phyloP scores from a whole-genome alignment of 92 coral and sea anemone genomes.

The Epizoanthus illoricatus region DNA sequence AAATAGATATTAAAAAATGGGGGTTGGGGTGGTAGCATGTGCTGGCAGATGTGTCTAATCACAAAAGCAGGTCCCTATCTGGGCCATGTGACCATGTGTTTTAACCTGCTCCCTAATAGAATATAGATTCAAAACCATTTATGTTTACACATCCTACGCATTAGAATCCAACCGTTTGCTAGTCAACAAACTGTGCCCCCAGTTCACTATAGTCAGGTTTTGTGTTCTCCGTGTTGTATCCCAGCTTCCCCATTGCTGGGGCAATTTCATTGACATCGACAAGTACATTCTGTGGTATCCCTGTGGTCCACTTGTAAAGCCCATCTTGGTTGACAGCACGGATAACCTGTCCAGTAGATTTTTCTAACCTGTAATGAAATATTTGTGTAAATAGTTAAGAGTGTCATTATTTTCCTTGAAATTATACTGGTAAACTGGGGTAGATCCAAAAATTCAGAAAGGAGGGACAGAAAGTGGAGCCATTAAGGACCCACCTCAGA shows the following conservation, averaged over 20 bases:
- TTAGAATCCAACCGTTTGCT: too few relatives aligned
- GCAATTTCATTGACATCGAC: conserved; percentile 50
- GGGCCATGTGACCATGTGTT: too few relatives aligned
- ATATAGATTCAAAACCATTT: too few relatives aligned
- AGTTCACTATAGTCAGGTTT: conserved; percentile 55
- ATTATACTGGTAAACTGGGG: not conserved
- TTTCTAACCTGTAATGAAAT: conserved; percentile 69
- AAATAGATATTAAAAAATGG: too few relatives aligned
- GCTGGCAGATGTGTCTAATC: too few relatives aligned
- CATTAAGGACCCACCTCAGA: too few relatives aligned
- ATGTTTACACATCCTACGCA: too few relatives aligned
- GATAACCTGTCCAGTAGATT: conserved; percentile 85
- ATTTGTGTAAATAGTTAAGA: not conserved
- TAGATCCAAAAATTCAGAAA: too few relatives aligned
- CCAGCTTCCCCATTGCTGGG: conserved; percentile 67
- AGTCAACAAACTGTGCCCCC: conserved; percentile 9
- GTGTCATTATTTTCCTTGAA: not conserved
- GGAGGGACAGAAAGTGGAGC: too few relatives aligned
- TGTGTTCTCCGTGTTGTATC: conserved; percentile 61
- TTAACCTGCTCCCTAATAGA: too few relatives aligned
- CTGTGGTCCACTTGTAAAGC: conserved; percentile 68
- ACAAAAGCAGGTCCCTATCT: too few relatives aligned
- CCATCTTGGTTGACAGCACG: conserved; percentile 68
- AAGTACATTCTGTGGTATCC: conserved; percentile 42
- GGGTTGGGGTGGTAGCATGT: too few relatives aligned